These are phyloP conservation scores for Myrmecophaga tridactyla DNA, from an alignment of 2,113 vertebrate genomes.

Conservation along the genomic window DNA sequence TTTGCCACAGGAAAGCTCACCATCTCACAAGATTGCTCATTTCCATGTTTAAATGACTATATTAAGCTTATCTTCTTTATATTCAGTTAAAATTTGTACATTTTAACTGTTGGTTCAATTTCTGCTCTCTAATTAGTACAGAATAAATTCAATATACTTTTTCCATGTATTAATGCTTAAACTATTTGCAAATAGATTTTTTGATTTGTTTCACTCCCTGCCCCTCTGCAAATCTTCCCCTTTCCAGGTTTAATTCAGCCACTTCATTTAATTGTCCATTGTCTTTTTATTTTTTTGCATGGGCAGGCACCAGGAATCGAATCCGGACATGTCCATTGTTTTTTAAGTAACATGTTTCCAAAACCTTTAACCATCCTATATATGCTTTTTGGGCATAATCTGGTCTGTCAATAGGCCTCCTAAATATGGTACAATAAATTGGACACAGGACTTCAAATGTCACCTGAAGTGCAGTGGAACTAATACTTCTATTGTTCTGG, in stretches of 20 bases:
- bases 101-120: not conserved
- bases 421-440: slow-evolving; percentile 59
- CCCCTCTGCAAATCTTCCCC: not conserved
- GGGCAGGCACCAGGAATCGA: too few species aligned
- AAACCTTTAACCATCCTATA: slow-evolving; percentile 38
- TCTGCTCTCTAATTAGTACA: not conserved
- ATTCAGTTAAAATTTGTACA: not conserved
- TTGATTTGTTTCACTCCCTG: not conserved
- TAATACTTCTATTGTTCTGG: slow-evolving; percentile 64
- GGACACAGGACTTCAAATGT: slow-evolving; percentile 59
- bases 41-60: not conserved
- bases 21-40: not conserved
- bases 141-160: not conserved
- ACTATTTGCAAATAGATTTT: slow-evolving; percentile 25
- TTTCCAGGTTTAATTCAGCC: slow-evolving; percentile 32
- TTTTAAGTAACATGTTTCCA: slow-evolving; percentile 50
- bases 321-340: slow-evolving; percentile 52
- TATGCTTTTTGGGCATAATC: slow-evolving; percentile 22
- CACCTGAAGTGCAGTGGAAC: slow-evolving; percentile 55
- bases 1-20: not conserved
- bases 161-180: not conserved
- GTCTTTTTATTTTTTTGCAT: too few species aligned
- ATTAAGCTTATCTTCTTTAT: not conserved
- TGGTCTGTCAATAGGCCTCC: slow-evolving; percentile 36
- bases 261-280: slow-evolving; percentile 47